These are phyloP conservation scores for Nyctibius bracteatus DNA, from an alignment of 2,113 vertebrate genomes.

Conservation along the genomic window DNA sequence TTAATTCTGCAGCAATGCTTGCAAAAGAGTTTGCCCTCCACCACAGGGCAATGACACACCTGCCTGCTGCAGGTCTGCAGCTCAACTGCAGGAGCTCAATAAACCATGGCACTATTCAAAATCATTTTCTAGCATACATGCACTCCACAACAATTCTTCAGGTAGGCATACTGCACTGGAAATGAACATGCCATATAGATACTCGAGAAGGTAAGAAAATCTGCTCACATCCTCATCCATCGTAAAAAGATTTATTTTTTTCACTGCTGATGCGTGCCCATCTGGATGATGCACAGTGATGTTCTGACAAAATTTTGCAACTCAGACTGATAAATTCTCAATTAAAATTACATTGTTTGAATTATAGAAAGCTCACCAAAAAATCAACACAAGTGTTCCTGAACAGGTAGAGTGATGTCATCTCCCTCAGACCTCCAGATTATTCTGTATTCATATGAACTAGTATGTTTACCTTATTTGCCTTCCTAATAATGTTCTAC, in stretches of 20 bases:
- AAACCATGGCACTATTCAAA: not conserved
- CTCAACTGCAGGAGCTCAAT: not conserved
- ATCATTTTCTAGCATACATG: not conserved
- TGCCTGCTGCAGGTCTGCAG: not conserved
- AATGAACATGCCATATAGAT: not conserved
- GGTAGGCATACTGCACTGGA: not conserved
- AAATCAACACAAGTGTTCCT: not conserved
- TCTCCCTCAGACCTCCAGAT: not conserved
- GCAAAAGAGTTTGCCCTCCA: not conserved
- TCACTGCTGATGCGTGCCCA: not conserved
- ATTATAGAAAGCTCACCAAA: not conserved
- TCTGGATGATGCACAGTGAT: not conserved
- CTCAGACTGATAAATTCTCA: not conserved
- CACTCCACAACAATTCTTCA: not conserved
- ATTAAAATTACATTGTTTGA: not conserved
- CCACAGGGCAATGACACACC: not conserved
- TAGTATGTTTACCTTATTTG: not conserved
- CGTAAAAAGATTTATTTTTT: not conserved
- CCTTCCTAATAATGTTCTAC: not conserved
- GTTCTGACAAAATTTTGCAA: not conserved
- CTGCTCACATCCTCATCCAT: not conserved
- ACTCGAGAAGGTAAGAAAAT: not conserved
- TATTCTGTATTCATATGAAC: not conserved
- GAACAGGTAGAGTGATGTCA: not conserved
- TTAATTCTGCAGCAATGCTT: not conserved